Conservation (phyloP, 2,888 invertebrate genomes). For the Iphiclides podalirius region DNA sequence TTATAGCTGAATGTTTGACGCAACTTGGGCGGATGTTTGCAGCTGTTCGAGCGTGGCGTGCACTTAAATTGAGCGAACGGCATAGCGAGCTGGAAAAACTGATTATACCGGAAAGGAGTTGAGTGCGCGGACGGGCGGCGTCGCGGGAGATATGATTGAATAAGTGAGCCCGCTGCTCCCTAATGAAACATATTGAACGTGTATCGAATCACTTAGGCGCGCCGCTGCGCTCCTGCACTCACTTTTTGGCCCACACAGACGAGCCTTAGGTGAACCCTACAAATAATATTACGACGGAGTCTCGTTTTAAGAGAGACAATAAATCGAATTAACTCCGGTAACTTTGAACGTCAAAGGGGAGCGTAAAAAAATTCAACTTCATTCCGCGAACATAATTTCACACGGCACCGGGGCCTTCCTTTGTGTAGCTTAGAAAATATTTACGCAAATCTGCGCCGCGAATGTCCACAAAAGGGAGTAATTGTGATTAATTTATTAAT, state of each 20-base stretch:
- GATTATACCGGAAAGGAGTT: slow-evolving; percentile 65
- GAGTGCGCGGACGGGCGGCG: slow-evolving; percentile 50
- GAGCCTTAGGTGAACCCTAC: slow-evolving; percentile 70
- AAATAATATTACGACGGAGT: slow-evolving; percentile 71
- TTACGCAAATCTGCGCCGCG: slow-evolving; percentile 56
- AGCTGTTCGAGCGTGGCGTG: slow-evolving; percentile 35
- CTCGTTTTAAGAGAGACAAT: slow-evolving; percentile 75
- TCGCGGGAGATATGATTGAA: slow-evolving; percentile 72
- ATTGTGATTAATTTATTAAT: slow-evolving; percentile 69
- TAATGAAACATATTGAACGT: slow-evolving; percentile 80
- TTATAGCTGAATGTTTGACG: slow-evolving; percentile 2
- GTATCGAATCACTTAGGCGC: slow-evolving; percentile 77
- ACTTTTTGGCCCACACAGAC: slow-evolving; percentile 65
- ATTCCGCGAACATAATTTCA: slow-evolving; percentile 70
- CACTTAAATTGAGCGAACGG: slow-evolving; percentile 58
- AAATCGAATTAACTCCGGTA: slow-evolving; percentile 72
- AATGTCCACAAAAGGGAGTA: slow-evolving; percentile 52
- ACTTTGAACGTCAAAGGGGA: slow-evolving; percentile 71
- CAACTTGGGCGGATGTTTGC: slow-evolving; percentile 34
- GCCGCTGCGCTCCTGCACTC: slow-evolving; percentile 69
- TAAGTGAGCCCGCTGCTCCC: slow-evolving; percentile 68
- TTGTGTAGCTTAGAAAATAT: slow-evolving; percentile 64
- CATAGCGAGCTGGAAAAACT: slow-evolving; percentile 64
- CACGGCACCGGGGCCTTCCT: slow-evolving; percentile 55
- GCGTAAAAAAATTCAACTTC: slow-evolving; percentile 59